Base-by-base conservation (phyloP, 2,888 invertebrate genomes). In the Dryococelus australis region DNA sequence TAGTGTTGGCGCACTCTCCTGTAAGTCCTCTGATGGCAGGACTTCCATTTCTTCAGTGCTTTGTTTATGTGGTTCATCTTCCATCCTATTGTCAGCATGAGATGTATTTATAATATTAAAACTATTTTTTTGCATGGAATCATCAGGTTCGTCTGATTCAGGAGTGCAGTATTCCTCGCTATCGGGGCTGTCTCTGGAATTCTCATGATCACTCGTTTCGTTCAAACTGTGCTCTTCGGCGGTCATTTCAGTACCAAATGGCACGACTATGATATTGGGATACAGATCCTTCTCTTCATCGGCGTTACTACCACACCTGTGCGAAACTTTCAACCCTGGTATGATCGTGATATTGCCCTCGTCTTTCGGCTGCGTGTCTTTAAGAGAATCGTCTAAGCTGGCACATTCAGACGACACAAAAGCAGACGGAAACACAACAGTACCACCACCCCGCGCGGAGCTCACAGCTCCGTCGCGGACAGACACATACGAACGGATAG, bases 401-500 rank as follows among this genome's bases (percentile, higher is more conserved):
- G 43, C 83, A 83, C 43, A 35, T 16, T 43, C 43, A 27, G 83
- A 83, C 83, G 83, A 28, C 83, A 83, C 83, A 83, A 27, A 83
- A 83, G 83, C 83, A 28, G 13, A 35, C 12, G 83, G 16, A 28
- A 83, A 83, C 27, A 83, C 83, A 28, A 83, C 28, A 10, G 12
- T 3, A 35, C 83, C 83, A 28, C 83, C 83, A 83, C 83, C 83
- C 43, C 28, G 10, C 83, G n/a, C 83, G 8, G 35, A 20, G 12
- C 8, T 43, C 83, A 83, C 83, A 27, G 16, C 43, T 0, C 43
- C 43, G 16, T 83, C 43, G 20, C 43, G 20, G 20, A 83, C 83
- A 83, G 83, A 83, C 28, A 83, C 28, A 83, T 83, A 83, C 9
- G 83, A 83, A 24, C 83, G 83, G 8, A 83, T 83, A 13, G 83